Evolutionary conservation across 2,888 invertebrate genomes (phyloP), one percentile per base, ranked within the genome.

Genomic region (Salticus scenicus): DNA sequence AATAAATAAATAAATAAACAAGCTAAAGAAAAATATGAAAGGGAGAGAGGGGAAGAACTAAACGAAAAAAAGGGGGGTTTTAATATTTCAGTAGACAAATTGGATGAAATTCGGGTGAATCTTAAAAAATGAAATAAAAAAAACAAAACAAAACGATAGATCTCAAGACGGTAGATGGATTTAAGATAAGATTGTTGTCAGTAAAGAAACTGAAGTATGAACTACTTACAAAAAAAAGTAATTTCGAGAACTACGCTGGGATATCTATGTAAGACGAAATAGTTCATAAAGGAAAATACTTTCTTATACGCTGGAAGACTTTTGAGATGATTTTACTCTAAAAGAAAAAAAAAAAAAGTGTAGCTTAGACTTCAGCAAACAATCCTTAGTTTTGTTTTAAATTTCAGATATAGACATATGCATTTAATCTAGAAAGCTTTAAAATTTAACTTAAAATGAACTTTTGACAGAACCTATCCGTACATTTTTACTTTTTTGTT

Each of bases 21-120:
- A n/a, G n/a, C n/a, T n/a, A n/a, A n/a, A n/a, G n/a, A n/a, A n/a
- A n/a, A n/a, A n/a, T n/a, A n/a, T n/a, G 47, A 47, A 57, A 57
- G 37, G 37, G 7, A 37, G n/a, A n/a, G 37, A 37, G 37, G 37
- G 10, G 57, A n/a, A 57, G 20, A 57, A 24, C 57, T 57, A 57
- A 24, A 57, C 57, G 20, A 24, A n/a, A n/a, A n/a, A 17, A 57
- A 57, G 17, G 57, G 57, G 57, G 57, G 57, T 57, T 57, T 57
- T 57, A 57, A 57, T 57, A 57, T 57, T 57, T 57, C 57, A 57
- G 57, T 57, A 57, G 57, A 57, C 24, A 57, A 57, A 57, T 57
- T 57, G 57, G 57, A 57, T 57, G 57, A 57, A 57, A 57, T 24
- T 24, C 57, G 24, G 24, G 57, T 57, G 57, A 57, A 57, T 57